phyloP scores from a whole-genome alignment of 1,140 invertebrate genomes.

The Drosophila murphyi region DNA sequence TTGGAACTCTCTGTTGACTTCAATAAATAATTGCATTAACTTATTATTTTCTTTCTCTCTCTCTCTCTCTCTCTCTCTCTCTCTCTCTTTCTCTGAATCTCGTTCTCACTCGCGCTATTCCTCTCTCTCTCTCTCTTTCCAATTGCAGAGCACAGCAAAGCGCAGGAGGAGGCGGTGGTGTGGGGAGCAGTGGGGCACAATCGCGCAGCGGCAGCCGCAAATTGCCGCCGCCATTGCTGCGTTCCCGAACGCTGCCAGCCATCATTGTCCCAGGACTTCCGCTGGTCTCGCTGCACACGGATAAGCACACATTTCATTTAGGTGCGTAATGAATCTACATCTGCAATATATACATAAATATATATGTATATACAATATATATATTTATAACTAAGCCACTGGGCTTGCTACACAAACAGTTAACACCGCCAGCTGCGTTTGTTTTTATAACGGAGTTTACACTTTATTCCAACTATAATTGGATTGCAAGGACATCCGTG shows the following conservation, averaged over 20 bases:
- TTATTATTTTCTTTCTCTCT: slow-evolving; percentile 56
- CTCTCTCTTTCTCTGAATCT: slow-evolving; percentile 50
- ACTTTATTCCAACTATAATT: slow-evolving; percentile 13
- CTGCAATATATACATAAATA: not conserved
- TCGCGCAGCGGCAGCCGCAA: slow-evolving; percentile 82
- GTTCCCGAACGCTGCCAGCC: slow-evolving; percentile 93
- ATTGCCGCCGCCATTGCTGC: slow-evolving; percentile 90
- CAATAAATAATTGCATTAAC: slow-evolving; percentile 74
- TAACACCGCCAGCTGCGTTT: not conserved
- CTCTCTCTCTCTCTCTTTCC: slow-evolving; percentile 37
- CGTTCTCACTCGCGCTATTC: slow-evolving; percentile 5
- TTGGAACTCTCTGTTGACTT: slow-evolving; percentile 39
- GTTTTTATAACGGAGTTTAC: not conserved
- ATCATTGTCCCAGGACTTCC: slow-evolving; percentile 95
- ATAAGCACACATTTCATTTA: slow-evolving; percentile 85
- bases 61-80: slow-evolving; percentile 23
- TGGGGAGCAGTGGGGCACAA: slow-evolving; percentile 51
- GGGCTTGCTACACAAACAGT: not conserved
- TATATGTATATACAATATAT: not conserved
- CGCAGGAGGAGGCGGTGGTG: slow-evolving; percentile 88
- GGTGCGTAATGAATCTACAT: slow-evolving; percentile 68
- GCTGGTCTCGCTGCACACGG: slow-evolving; percentile 92
- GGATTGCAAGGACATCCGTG: slow-evolving; percentile 1
- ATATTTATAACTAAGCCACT: not conserved
- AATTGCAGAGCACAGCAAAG: slow-evolving; percentile 73